Evolutionary conservation across 2,888 invertebrate genomes (phyloP).

Genomic region (Nipponacmea schrenckii): DNA sequence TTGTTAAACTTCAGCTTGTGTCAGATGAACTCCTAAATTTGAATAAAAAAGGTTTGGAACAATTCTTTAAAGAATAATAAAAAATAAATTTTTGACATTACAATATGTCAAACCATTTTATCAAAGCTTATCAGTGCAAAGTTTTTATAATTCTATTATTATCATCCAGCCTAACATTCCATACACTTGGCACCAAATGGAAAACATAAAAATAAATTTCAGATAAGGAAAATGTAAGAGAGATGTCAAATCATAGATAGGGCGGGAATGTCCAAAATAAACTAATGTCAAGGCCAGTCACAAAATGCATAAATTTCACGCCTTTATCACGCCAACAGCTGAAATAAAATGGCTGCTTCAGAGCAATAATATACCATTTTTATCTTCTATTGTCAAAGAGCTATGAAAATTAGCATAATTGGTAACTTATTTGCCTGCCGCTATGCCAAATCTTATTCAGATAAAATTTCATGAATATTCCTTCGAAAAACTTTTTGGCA

Average conservation of each 20-base stretch:
- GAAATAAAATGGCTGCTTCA: neutral
- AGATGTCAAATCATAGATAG: neutral
- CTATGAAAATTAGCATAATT: neutral
- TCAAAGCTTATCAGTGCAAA: too few species aligned
- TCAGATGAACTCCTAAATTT: too few species aligned
- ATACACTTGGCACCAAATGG: neutral
- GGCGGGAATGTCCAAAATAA: neutral
- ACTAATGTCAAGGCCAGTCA: neutral
- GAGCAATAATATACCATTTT: neutral
- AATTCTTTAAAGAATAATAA: too few species aligned
- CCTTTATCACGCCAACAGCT: constrained; percentile 5
- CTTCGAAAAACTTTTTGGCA: too few species aligned
- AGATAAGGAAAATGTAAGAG: neutral
- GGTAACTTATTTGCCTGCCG: neutral
- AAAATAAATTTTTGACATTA: too few species aligned
- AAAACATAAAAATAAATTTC: neutral
- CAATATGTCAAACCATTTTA: too few species aligned
- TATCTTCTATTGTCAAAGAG: neutral
- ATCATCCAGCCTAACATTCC: neutral
- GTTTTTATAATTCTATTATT: too few species aligned
- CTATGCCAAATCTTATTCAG: neutral
- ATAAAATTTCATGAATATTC: neutral
- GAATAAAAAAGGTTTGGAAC: too few species aligned
- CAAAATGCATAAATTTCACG: neutral
- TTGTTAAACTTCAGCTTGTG: too few species aligned